phyloP scores from a whole-genome alignment of 2,113 vertebrate genomes.

The Corythornis vintsioides region DNA sequence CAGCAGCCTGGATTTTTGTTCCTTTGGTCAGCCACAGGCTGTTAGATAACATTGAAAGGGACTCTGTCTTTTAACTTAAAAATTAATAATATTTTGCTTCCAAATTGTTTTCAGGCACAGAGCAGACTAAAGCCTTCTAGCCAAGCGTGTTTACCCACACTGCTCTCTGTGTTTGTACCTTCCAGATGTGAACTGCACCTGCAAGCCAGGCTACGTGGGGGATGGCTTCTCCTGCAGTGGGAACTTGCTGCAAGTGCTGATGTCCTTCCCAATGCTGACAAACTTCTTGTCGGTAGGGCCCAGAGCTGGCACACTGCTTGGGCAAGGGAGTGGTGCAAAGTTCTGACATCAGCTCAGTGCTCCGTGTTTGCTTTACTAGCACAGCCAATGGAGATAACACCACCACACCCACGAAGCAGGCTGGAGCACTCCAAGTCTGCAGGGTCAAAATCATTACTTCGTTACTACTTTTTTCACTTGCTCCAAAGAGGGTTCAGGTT shows the following conservation, averaged over 20 bases:
- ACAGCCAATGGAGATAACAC: neutral
- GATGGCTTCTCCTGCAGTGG: conserved; percentile 87
- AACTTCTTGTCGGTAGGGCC: conserved; percentile 87
- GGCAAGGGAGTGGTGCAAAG: neutral
- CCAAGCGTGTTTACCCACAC: neutral
- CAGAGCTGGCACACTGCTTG: accelerated
- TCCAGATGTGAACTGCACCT: conserved; percentile 90
- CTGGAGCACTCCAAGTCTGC: neutral
- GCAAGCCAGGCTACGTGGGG: conserved; percentile 87
- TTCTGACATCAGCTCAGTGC: neutral
- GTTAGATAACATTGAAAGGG: neutral
- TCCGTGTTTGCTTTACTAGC: neutral
- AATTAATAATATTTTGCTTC: neutral
- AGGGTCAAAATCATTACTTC: neutral
- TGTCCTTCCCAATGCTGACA: conserved; percentile 79
- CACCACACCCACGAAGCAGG: neutral
- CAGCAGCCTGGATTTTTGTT: neutral
- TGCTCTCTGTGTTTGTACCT: neutral
- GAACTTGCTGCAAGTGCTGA: conserved; percentile 91
- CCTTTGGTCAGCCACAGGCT: neutral
- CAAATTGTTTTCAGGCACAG: neutral
- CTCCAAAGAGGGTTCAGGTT: neutral
- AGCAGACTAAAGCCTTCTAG: neutral
- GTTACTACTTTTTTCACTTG: neutral
- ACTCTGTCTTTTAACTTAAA: neutral